Base-by-base conservation (phyloP, 2,797 vertebrate species). In the Sparus aurata region DNA sequence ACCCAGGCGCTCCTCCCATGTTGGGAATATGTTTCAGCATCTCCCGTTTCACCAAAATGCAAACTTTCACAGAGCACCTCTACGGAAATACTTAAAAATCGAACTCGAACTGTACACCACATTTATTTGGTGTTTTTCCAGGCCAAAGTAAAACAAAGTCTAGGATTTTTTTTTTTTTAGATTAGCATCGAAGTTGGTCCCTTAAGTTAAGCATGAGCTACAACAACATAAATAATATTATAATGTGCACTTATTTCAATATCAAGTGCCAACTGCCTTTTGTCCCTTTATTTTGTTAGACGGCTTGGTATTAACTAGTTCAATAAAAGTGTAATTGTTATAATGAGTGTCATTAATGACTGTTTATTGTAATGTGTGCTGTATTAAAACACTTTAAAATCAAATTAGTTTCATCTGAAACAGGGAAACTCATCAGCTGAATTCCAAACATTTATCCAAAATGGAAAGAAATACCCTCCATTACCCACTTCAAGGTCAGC, bases 1-100 rank as follows among this genome's bases (percentile, higher is more conserved):
- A 69, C 25, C 50, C 10, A 34, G 62, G 23, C 9, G 49, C 65
- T 69, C 69, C 79, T 79, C 73, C 77, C 60, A 9, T n/a, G 4
- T 22, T 16, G 45, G 45, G 15, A 80, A 79, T 52, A 23, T 20
- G 22, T 52, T 70, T 62, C 69, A 46, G 66, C 55, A 13, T 45
- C 74, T 68, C 25, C 25, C 0, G n/a, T 69, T 25, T 27, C 22
- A 22, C 5, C 50, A 77, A 69, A 79, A 69, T 41, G 16, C 16
- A 53, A 16, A 12, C 53, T 67, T 61, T 43, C 47, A 5, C 15
- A 25, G 27, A 5, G 13, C 23, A 34, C 20, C 60, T 41, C 15
- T 27, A 27, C n/a, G 6, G 3, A 30, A 23, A n/a, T 0, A n/a
- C 4, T n/a, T 50, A 0, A 25, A 59, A 46, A 38, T 69, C 4